Base-by-base conservation (phyloP, 2,797 vertebrate genomes). In the Macropus fuliginosus region DNA sequence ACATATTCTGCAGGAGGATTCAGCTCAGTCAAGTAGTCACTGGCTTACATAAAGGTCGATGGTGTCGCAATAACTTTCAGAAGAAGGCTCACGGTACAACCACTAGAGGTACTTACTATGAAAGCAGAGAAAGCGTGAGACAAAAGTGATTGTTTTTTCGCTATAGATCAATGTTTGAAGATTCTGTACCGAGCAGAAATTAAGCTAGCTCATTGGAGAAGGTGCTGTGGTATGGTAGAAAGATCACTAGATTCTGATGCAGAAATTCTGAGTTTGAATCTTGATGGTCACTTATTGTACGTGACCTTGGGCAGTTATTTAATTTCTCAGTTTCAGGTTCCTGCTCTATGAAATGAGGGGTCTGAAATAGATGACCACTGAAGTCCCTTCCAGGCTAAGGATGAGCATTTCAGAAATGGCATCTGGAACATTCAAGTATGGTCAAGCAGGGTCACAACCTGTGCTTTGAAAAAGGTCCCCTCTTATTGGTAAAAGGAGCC, bases 401-500 rank as follows among this genome's bases (percentile, higher is more conserved):
- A 93, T 55, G 92, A 56, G 92, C 93, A 54, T 46, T 59, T 95
- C 91, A 97, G 96, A 96, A 97, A 93, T 94, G 56, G 90, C 94
- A 95, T 96, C 91, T 81, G 87, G 96, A 95, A 96, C 96, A 95
- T 91, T 93, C 94, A 94, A 91, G 94, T 52, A 87, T 57, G 94
- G 74, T 96, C 92, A 94, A 94, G 91, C 97, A 97, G 92, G 91
- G 0, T 46, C 27, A 97, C 93, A 97, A 94, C 95, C 55, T 93
- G 90, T 97, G 95, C 59, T 24, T 54, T 92, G 89, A 91, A 92
- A 97, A 91, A 94, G 89, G 92, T 94, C 62, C 57, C 59, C 92
- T n/a, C 92, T 94, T 96, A 96, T 94, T 97, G 93, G 92, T 90
- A 92, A 91, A 95, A 96, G 55, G 93, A 95, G 40, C 27, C 92